Conservation (phyloP, 1,140 invertebrate genomes). For the Acyrthosiphon pisum region DNA sequence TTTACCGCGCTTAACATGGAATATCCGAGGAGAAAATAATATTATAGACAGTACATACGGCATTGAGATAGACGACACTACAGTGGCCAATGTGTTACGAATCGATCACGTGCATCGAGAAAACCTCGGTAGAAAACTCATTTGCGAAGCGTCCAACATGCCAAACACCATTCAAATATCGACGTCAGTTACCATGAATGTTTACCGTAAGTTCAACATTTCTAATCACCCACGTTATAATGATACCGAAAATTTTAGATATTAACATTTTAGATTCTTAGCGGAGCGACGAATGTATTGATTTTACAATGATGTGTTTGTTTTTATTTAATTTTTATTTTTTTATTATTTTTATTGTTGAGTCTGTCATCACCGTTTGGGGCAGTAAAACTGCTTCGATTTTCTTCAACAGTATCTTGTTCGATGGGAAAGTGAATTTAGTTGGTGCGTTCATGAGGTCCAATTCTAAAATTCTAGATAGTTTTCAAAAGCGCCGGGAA, state of each 20-base stretch:
- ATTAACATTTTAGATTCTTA: background rate
- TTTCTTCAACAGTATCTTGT: no score
- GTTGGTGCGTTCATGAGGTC: no score
- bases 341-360: no score
- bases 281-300: no score
- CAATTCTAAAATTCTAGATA: no score
- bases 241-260: background rate
- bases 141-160: slow-evolving; percentile 44
- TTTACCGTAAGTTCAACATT: slow-evolving; percentile 32
- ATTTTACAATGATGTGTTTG: no score
- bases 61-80: background rate
- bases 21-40: slow-evolving; percentile 18
- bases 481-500: no score
- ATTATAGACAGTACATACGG: background rate
- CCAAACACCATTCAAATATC: slow-evolving; percentile 18
- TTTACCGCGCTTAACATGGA: slow-evolving; percentile 26
- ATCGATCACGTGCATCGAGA: slow-evolving; percentile 22
- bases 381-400: no score
- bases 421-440: no score
- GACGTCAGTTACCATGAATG: slow-evolving; percentile 12
- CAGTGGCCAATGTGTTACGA: background rate
- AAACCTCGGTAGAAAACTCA: background rate
- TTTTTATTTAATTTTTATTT: no score
- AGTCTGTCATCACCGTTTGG: no score
- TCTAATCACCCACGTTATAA: background rate